Conservation (phyloP, 2,888 invertebrate genomes). For the Chymomyza amoena region DNA sequence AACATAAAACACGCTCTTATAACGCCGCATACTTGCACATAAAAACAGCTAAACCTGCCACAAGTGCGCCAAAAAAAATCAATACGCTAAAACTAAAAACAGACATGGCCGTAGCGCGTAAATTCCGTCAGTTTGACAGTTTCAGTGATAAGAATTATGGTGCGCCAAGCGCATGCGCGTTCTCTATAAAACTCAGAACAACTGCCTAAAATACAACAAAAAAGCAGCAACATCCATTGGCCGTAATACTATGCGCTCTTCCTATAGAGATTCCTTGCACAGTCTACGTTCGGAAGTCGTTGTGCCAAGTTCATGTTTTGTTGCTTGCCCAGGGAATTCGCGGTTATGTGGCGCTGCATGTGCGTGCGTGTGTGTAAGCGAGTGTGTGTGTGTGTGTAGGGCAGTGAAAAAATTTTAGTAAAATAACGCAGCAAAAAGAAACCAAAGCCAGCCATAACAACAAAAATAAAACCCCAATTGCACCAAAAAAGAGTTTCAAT, state of each 20-base stretch:
- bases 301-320: slow-evolving; percentile 52
- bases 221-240: not conserved
- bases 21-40: not conserved
- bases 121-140: slow-evolving; percentile 69
- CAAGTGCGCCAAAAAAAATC: slow-evolving; percentile 25
- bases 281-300: slow-evolving; percentile 67
- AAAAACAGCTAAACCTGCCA: not conserved
- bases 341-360: slow-evolving; percentile 53
- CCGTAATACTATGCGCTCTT: slow-evolving; percentile 11
- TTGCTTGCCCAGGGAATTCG: slow-evolving; percentile 42
- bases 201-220: slow-evolving; percentile 12
- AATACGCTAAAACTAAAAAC: slow-evolving; percentile 27
- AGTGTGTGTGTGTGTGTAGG: slow-evolving; percentile 2
- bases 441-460: not conserved
- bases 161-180: slow-evolving; percentile 47
- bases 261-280: slow-evolving; percentile 21
- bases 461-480: slow-evolving; percentile 2
- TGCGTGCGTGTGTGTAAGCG: slow-evolving; percentile 40
- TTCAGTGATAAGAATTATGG: slow-evolving; percentile 57
- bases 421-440: slow-evolving; percentile 24
- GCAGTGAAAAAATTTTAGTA: slow-evolving; percentile 34
- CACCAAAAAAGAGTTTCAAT: not conserved
- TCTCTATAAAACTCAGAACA: slow-evolving; percentile 23
- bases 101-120: slow-evolving; percentile 46
- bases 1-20: not conserved